These are phyloP conservation scores for Ennomos fuscantarius DNA, from an alignment of 2,888 invertebrate genomes.

Conservation along the genomic window DNA sequence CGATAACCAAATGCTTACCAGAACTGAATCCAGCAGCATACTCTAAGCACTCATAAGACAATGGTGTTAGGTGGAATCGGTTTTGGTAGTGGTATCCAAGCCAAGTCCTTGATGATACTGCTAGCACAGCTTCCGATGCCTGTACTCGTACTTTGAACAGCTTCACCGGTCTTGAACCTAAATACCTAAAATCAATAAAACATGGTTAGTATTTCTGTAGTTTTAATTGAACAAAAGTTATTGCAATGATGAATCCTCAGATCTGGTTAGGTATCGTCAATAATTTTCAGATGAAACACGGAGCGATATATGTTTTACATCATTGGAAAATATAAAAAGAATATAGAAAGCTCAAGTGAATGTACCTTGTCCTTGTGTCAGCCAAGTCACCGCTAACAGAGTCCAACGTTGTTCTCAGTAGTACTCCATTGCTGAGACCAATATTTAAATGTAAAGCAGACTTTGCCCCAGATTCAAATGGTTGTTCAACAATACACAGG, in stretches of 20 bases:
- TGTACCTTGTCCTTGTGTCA: conserved; percentile 96
- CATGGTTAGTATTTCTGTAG: neutral
- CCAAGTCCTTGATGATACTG: conserved; percentile 99
- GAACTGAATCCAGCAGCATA: conserved; percentile 98
- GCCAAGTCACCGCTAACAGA: conserved; percentile 98
- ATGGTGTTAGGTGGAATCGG: conserved; percentile 96
- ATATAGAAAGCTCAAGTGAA: neutral
- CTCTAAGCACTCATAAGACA: conserved; percentile 98
- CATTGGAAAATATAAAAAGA: conserved; percentile 54
- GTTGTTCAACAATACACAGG: conserved; percentile 96
- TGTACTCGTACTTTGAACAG: conserved; percentile 98
- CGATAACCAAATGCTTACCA: conserved; percentile 56
- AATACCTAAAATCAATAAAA: conserved; percentile 83
- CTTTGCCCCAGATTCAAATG: conserved; percentile 88
- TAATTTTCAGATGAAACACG: conserved; percentile 87
- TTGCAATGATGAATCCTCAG: conserved; percentile 55
- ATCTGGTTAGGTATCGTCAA: conserved; percentile 84
- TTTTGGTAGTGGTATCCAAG: conserved; percentile 99
- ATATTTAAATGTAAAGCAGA: conserved; percentile 96
- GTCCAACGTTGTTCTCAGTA: conserved; percentile 97
- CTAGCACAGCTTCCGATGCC: conserved; percentile 97
- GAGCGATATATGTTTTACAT: conserved; percentile 75
- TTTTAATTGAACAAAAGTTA: neutral
- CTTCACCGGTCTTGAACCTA: conserved; percentile 98
- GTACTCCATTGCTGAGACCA: conserved; percentile 98